Base-by-base conservation (phyloP, 2,888 invertebrate genomes). In the Xylocampa areola region DNA sequence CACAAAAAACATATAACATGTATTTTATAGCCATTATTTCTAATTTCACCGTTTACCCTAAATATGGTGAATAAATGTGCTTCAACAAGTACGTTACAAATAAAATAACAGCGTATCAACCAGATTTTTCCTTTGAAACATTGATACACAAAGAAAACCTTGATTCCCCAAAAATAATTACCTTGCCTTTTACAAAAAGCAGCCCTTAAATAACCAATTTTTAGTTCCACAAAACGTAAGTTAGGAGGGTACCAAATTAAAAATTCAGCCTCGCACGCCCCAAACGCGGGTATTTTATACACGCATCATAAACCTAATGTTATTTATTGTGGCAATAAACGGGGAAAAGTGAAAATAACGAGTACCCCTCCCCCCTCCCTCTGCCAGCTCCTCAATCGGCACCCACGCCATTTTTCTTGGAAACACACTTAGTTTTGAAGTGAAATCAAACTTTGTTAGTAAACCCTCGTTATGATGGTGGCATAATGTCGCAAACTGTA, bases 301-400 rank as follows among this genome's bases (percentile, higher is more conserved):
- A 75, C 76, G 73, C 77, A 53, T 76, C 77, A 76, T 78, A 78
- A 78, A 77, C 73, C 69, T 76, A 77, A 78, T 77, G 77, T 78
- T 78, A 78, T 78, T 78, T 78, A 78, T 78, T 74, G 79, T 68
- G 59, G 77, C 65, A 74, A 78, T 78, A 78, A 78, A 78, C 62
- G 67, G 54, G 58, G 69, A 57, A 71, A 74, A 77, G 75, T 76
- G 68, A 73, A 78, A 78, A 76, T 77, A 78, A 73, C 65, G 68
- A 67, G 65, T 41, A 41, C 54, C 44, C 51, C 55, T 16, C 33
- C 43, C 55, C 45, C 44, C 21, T 43, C 35, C 44, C 55, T 17
- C 55, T 27, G 17, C 7, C 32, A 17, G 8, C 57, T 13, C 44
- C 66, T n/a, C 53, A 29, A 48, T 54, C 48, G 62, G 35, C 52